A percentile compares a stretch with the other conserved stretches of the same genome.
phyloP scores from a whole-genome alignment of 2,888 invertebrate species.

The Plutella xylostella region DNA sequence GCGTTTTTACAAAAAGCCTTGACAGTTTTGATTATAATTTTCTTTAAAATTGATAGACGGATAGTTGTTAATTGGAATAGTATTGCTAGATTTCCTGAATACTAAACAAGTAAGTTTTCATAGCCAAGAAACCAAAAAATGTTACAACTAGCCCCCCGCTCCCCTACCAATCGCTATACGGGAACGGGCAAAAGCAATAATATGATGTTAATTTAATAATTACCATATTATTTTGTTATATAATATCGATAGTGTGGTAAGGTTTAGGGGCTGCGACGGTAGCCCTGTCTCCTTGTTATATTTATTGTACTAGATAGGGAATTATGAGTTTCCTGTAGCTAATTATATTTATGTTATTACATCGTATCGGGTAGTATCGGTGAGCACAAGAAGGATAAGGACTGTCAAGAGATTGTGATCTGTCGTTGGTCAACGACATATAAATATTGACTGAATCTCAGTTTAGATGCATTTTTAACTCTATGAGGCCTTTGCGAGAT shows the following conservation, averaged over 20 bases:
- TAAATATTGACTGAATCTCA: constrained; percentile 72
- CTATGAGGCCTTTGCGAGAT: constrained; percentile 70
- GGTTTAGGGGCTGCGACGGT: constrained; percentile 67
- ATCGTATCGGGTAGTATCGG: constrained; percentile 48
- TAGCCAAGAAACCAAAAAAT: too few species aligned
- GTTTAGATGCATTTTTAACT: constrained; percentile 71
- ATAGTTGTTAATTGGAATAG: too few species aligned
- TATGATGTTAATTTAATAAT: constrained; percentile 70
- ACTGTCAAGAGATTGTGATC: constrained; percentile 70
- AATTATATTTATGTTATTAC: constrained; percentile 66
- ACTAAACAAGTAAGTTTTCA: too few species aligned
- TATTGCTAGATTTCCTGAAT: too few species aligned
- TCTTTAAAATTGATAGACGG: too few species aligned
- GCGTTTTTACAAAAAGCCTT: too few species aligned
- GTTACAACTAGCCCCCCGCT: too few species aligned
- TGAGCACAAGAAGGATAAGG: constrained; percentile 60
- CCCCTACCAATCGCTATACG: constrained; percentile 71
- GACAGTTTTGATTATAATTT: too few species aligned
- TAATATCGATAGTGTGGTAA: constrained; percentile 62
- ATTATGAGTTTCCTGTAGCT: constrained; percentile 68
- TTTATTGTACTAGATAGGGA: constrained; percentile 67
- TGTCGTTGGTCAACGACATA: constrained; percentile 70
- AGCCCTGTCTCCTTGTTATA: constrained; percentile 60
- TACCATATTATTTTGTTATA: constrained; percentile 70
- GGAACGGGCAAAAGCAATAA: constrained; percentile 72